Evolutionary conservation across 2,113 vertebrate genomes (phyloP).

Genomic region (Bubalus kerabau): DNA sequence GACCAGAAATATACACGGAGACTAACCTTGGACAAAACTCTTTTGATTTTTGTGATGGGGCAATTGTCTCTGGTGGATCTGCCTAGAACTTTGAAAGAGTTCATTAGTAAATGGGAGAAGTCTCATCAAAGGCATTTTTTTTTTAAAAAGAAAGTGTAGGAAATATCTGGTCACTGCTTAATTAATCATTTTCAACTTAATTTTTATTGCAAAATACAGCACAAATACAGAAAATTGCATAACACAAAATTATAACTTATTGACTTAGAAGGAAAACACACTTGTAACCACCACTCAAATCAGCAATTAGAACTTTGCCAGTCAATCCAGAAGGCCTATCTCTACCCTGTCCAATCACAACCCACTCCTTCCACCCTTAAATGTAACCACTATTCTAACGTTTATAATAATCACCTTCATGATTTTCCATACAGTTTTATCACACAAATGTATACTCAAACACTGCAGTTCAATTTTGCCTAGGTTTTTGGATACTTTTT

Average conservation of each 20-base stretch:
- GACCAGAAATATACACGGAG: not conserved
- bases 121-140: not conserved
- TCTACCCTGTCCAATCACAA: not conserved
- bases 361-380: not conserved
- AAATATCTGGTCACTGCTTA: not conserved
- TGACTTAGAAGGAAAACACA: not conserved
- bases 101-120: not conserved
- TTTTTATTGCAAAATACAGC: constrained; percentile 4
- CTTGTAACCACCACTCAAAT: not conserved
- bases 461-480: not conserved
- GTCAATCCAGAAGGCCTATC: not conserved
- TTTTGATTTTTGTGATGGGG: not conserved
- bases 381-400: not conserved
- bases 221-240: not conserved
- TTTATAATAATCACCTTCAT: not conserved
- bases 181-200: not conserved
- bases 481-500: not conserved
- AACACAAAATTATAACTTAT: not conserved
- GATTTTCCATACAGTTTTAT: not conserved
- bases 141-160: not conserved
- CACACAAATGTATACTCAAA: not conserved
- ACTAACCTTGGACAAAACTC: not conserved
- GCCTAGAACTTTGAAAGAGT: not conserved
- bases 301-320: constrained; percentile 6
- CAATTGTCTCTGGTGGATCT: not conserved